Conservation (phyloP, 2,797 vertebrate species). For the Alcedo quadribrachys region DNA sequence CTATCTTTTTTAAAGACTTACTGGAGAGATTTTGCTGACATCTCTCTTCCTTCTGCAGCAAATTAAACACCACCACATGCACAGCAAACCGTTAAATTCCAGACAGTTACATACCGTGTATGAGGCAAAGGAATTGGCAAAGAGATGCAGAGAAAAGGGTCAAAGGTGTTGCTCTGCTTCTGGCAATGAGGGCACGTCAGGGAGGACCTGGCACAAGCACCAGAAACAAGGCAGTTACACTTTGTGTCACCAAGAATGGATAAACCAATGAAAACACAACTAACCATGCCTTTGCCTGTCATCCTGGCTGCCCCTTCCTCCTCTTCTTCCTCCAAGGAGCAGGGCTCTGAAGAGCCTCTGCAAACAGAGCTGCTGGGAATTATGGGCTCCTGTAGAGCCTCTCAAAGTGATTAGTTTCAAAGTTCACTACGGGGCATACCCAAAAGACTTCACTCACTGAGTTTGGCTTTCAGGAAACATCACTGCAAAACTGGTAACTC, state of each 20-base stretch:
- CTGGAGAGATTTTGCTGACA: background rate
- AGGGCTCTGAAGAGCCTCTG: background rate
- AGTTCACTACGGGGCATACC: background rate
- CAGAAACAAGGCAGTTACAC: background rate
- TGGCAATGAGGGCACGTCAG: slow-evolving; percentile 98
- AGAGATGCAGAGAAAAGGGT: slow-evolving; percentile 98
- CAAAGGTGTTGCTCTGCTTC: slow-evolving; percentile 99
- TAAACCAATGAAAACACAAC: background rate
- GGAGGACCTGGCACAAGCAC: slow-evolving; percentile 84
- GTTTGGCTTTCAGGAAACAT: background rate
- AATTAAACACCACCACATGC: background rate
- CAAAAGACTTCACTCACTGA: background rate
- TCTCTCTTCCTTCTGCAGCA: background rate
- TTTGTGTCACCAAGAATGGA: background rate
- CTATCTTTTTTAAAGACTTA: background rate
- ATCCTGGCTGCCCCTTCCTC: background rate
- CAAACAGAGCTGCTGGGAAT: background rate
- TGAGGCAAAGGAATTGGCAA: slow-evolving; percentile 96
- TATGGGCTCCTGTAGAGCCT: background rate
- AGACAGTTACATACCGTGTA: slow-evolving; percentile 81
- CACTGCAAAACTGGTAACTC: background rate
- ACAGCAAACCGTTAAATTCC: fast-evolving
- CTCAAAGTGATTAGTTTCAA: background rate
- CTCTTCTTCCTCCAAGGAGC: background rate
- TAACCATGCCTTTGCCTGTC: fast-evolving